Base-by-base conservation (phyloP, 2,797 vertebrate species). In the Neosalanx taihuensis region DNA sequence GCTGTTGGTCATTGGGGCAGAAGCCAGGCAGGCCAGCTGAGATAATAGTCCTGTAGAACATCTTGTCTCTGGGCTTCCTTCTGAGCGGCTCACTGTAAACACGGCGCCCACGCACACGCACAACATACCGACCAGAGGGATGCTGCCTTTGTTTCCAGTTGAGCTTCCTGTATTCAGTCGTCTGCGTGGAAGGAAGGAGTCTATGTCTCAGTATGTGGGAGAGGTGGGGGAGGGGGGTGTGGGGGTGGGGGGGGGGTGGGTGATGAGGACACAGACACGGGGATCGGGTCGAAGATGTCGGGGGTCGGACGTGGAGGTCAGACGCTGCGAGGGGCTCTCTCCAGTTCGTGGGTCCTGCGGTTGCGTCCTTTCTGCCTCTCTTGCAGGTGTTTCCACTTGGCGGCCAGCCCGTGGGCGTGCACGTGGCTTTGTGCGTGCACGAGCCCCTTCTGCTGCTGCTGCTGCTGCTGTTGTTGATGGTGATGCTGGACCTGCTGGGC, bases 321-420 rank as follows among this genome's bases (percentile, higher is more conserved):
- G 89, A 99, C 97, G 81, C 98, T 99, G 88, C 98, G 94, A 62
- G 98, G 98, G 76, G 95, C 95, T 91, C 98, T 94, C 84, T 98
- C 96, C 89, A 97, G 94, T 90, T 98, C 97, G 67, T 99, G 98
- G 95, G 97, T 99, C 94, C 97, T 95, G 91, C 97, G 94, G 83
- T 99, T 99, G 83, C 98, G 95, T 73, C 97, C 97, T 89, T 96
- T 99, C 93, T 99, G 98, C 81, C 93, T 95, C 77, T 99, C 97
- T 76, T 98, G 97, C 88, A 97, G 93, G 88, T 97, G 96, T 90
- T 98, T 99, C 97, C 97, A 99, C 79, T 98, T 99, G 79, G 84
- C 88, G n/a, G 86, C 81, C 76, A 90, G 67, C 53, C 67, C 67
- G 79, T 90, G 92, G 74, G 85, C 60, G 1, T 87, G 87, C 78